These are phyloP conservation scores for Grammomys surdaster DNA, from an alignment of 2,113 vertebrate species.

Conservation along the genomic window DNA sequence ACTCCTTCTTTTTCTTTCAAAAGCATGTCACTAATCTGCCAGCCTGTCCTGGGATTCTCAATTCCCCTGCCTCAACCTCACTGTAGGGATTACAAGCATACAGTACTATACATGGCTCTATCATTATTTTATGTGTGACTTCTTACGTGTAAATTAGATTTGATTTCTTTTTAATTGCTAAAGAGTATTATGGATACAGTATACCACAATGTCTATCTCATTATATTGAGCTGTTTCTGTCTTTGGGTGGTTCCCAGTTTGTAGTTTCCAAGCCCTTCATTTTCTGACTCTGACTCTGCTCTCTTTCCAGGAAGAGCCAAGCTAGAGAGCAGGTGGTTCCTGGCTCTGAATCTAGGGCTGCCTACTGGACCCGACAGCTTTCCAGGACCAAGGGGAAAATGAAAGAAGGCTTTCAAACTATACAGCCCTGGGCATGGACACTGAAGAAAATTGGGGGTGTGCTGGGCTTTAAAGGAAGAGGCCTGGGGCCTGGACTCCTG, in stretches of 20 bases:
- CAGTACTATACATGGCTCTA: neutral
- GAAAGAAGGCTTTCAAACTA: neutral
- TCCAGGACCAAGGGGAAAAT: conserved; percentile 52
- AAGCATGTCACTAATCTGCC: neutral
- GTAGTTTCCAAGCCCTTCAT: neutral
- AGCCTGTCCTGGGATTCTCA: neutral
- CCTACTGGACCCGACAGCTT: conserved; percentile 37
- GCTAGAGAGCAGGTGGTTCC: neutral
- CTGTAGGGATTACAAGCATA: neutral
- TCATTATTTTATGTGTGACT: too few relatives aligned
- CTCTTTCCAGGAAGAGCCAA: conserved; percentile 51
- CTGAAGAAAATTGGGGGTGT: conserved; percentile 79
- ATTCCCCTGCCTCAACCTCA: neutral
- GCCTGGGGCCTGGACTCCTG: neutral
- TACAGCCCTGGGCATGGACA: conserved; percentile 74
- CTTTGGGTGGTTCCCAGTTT: neutral
- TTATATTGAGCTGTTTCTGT: fast-evolving
- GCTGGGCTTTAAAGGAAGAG: neutral
- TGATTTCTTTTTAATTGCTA: neutral
- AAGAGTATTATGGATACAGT: neutral
- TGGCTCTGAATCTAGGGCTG: neutral
- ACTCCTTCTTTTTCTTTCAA: neutral
- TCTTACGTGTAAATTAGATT: neutral
- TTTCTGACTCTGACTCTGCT: neutral
- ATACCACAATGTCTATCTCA: fast-evolving